These are phyloP conservation scores for Apolygus lucorum DNA, from an alignment of 1,140 invertebrate species.

Conservation along the genomic window DNA sequence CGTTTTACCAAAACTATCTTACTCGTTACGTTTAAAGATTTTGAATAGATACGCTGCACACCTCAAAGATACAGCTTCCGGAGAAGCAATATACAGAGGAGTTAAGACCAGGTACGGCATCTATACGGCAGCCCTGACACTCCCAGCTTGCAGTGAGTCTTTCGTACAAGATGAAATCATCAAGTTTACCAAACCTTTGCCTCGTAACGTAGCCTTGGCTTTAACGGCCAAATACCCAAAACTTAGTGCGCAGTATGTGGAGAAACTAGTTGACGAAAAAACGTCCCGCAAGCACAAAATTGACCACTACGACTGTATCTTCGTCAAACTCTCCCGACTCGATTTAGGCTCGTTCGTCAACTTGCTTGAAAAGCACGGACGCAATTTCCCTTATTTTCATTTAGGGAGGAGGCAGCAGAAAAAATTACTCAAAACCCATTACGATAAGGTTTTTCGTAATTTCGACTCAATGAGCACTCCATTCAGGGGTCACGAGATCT, in stretches of 20 bases:
- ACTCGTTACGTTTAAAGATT: too few species aligned
- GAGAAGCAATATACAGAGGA: neutral
- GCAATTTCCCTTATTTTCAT: constrained; percentile 12
- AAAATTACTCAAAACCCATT: constrained; percentile 3
- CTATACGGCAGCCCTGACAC: neutral
- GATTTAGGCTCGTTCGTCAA: constrained; percentile 10
- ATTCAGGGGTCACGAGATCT: neutral
- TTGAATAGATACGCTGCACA: constrained; percentile 20
- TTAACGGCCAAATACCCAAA: constrained; percentile 8
- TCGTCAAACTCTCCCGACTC: neutral
- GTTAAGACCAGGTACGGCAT: constrained; percentile 15
- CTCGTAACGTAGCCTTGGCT: constrained; percentile 4
- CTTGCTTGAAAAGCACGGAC: neutral
- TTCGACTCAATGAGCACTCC: neutral
- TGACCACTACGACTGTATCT: neutral
- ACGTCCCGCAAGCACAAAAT: neutral
- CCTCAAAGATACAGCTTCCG: constrained; percentile 10
- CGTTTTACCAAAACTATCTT: too few species aligned
- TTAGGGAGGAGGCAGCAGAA: constrained; percentile 10
- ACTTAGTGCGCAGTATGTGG: neutral
- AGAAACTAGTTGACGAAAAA: neutral
- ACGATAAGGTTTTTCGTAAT: constrained; percentile 2
- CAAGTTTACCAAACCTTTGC: neutral
- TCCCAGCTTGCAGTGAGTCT: constrained; percentile 15
- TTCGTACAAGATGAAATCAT: constrained; percentile 3